Conservation (phyloP, 2,113 vertebrate genomes). For the Pavo muticus region DNA sequence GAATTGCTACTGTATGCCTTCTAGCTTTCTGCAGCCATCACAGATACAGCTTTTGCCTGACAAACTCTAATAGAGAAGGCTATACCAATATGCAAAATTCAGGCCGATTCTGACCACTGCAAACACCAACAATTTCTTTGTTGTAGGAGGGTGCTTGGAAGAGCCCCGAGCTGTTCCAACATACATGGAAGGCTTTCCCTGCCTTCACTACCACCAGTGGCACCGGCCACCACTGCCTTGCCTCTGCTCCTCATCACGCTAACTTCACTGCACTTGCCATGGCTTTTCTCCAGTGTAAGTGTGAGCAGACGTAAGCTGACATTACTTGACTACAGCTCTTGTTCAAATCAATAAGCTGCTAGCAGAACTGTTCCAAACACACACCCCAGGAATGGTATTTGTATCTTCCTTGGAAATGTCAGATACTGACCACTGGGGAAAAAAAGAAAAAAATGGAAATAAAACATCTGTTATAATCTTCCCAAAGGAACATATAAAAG, state of each 20-base stretch:
- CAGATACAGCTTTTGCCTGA: background rate
- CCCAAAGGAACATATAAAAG: background rate
- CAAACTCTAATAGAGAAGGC: background rate
- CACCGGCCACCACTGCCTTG: background rate
- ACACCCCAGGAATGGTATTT: background rate
- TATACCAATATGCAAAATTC: background rate
- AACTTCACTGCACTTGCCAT: rapidly evolving
- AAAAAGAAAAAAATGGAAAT: background rate
- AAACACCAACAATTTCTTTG: background rate
- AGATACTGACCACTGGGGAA: background rate
- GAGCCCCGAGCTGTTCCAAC: background rate
- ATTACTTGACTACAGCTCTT: background rate
- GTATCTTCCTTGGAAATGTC: background rate
- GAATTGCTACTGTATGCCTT: background rate
- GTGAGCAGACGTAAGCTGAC: background rate
- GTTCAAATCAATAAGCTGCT: background rate
- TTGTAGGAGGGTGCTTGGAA: background rate
- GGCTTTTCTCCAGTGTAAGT: background rate
- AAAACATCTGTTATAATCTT: slow-evolving; percentile 51
- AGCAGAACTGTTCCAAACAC: background rate
- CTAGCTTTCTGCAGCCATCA: background rate
- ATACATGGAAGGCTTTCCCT: background rate
- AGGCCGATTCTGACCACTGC: background rate
- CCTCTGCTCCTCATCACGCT: background rate
- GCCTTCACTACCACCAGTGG: background rate